Evolutionary conservation across 2,888 invertebrate species (phyloP), one percentile per base, ranked within the genome.

Genomic region (Pristionchus exspectatus): DNA sequence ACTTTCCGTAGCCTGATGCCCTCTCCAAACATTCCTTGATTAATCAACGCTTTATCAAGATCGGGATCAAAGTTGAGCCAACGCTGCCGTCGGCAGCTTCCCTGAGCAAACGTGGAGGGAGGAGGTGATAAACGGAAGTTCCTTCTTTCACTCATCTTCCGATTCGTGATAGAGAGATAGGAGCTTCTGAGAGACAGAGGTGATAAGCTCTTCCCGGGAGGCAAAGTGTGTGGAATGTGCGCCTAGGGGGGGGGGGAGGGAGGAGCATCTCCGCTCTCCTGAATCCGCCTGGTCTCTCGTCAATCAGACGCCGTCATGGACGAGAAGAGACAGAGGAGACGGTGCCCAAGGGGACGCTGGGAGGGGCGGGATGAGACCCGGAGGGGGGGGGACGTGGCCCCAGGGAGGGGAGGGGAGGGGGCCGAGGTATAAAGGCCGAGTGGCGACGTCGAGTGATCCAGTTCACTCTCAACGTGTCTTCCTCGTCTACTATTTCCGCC

Each of bases 101-200:
- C n/a, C 81, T 50, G 12, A 21, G 81, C 81, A 81, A 81, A 81
- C 50, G 21, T 10, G 38, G 38, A 38, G 38, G 5, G 38, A 38
- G 38, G 24, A 50, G 24, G 81, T 81, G 81, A 81, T 81, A 81
- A 81, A 81, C 81, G 81, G 81, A 81, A 81, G 81, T 81, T 81
- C 81, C 33, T 50, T 14, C 24, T 81, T 44, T 81, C 77, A n/a
- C 50, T 81, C 27, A 21, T 81, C 27, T 44, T 44, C 27, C n/a
- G n/a, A 27, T 44, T 44, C 77, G 44, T n/a, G 27, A 27, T 44
- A n/a, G 50, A 81, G 44, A 81, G 81, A 81, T 81, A 27, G 54
- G 21, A 50, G 44, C 44, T 50, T 12, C 44, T 50, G 81, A 81
- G 81, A 77, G 9, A 7, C 72, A 12, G 33, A 21, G 69, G 69